These are phyloP conservation scores for Pterophyllum scalare DNA, from an alignment of 2,113 vertebrate genomes.

Conservation along the genomic window DNA sequence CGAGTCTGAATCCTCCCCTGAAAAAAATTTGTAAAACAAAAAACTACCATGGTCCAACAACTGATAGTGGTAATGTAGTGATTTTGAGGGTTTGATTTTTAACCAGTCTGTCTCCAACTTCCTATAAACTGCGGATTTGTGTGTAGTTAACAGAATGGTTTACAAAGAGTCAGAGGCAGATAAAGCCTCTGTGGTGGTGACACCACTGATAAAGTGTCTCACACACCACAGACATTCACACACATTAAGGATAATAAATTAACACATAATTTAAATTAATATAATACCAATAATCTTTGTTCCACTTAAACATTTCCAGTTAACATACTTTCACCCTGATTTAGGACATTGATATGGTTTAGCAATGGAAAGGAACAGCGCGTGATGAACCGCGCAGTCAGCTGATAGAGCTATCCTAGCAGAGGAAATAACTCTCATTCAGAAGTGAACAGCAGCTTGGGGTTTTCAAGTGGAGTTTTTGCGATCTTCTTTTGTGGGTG, in stretches of 20 bases:
- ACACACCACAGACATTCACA: constrained; percentile 24
- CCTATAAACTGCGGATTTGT: constrained; percentile 8
- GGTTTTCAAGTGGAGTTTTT: constrained; percentile 65
- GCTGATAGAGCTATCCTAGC: constrained; percentile 5
- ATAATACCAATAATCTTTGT: constrained; percentile 51
- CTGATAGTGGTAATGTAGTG: not conserved
- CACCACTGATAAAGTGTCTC: constrained; percentile 24
- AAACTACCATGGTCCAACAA: not conserved
- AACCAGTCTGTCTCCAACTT: not conserved
- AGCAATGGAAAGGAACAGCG: constrained; percentile 5
- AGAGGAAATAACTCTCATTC: constrained; percentile 34
- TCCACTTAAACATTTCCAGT: constrained; percentile 1
- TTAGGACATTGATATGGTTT: not conserved
- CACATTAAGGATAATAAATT: constrained; percentile 51
- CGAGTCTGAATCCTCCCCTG: not conserved
- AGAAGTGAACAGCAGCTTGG: constrained; percentile 27
- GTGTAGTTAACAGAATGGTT: not conserved
- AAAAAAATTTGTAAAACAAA: not conserved
- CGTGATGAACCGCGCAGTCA: constrained; percentile 14
- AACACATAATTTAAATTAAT: constrained; percentile 51
- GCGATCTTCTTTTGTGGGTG: constrained; percentile 15
- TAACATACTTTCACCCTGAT: constrained; percentile 42
- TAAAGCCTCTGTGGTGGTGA: not conserved
- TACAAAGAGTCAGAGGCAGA: not conserved
- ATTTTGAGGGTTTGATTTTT: not conserved